Conservation (phyloP, 2,797 vertebrate species). For the Rhinella marina region DNA sequence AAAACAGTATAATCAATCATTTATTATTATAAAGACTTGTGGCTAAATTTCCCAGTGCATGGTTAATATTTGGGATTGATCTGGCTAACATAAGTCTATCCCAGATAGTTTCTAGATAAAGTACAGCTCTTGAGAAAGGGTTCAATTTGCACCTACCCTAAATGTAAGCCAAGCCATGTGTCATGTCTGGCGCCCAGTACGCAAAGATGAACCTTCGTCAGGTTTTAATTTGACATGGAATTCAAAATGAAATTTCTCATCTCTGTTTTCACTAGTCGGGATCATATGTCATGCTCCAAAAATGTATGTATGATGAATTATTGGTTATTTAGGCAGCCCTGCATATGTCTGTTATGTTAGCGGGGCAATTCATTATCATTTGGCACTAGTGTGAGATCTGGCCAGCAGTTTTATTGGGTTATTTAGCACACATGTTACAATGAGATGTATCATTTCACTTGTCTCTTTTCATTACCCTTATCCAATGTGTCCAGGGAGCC, state of each 20-base stretch:
- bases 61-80: constrained; percentile 8
- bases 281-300: constrained; percentile 22
- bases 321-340: constrained; percentile 14
- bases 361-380: constrained; percentile 45
- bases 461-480: constrained; percentile 42
- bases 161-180: constrained; percentile 51
- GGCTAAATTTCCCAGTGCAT: not conserved
- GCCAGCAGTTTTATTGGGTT: constrained; percentile 38
- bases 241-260: constrained; percentile 44
- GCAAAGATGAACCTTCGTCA: constrained; percentile 11
- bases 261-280: constrained; percentile 21
- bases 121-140: constrained; percentile 37
- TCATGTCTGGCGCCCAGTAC: constrained; percentile 37
- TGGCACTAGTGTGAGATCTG: constrained; percentile 32
- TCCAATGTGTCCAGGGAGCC: not conserved
- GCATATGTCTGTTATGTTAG: not conserved
- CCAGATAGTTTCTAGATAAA: constrained; percentile 27
- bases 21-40: not conserved
- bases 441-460: constrained; percentile 44
- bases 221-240: constrained; percentile 34
- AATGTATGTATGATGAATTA: constrained; percentile 18
- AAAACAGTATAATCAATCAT: not conserved
- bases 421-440: constrained; percentile 49
- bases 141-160: constrained; percentile 37
- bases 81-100: not conserved